Percentiles rank a stretch among this genome's conserved stretches.
These are phyloP conservation scores for Fragum fragum DNA, from an alignment of 2,888 invertebrate species.

Conservation along the genomic window DNA sequence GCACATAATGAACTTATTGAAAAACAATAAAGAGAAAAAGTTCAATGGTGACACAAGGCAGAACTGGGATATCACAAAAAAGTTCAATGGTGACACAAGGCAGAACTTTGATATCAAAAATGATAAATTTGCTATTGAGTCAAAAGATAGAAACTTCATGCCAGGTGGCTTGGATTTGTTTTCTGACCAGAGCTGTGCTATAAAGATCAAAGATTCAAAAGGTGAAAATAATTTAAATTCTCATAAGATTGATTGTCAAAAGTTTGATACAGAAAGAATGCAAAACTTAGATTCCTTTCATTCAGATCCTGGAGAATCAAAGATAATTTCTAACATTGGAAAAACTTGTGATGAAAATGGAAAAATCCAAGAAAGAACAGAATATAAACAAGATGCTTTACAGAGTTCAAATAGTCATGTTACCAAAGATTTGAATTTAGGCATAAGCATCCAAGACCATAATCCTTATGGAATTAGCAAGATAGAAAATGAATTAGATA, in stretches of 20 bases:
- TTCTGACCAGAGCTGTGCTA: no score
- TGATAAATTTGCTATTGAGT: neutral
- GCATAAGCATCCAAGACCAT: no score
- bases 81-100: neutral
- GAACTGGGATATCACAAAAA: no score
- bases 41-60: neutral
- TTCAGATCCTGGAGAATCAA: neutral
- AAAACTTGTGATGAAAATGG: neutral
- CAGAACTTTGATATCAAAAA: neutral
- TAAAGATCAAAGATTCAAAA: no score
- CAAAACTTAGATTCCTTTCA: no score
- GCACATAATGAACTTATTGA: slow-evolving; percentile 53
- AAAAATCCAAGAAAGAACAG: neutral
- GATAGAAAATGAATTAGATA: no score
- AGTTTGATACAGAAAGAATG: no score
- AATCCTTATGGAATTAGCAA: no score
- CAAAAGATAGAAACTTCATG: no score
- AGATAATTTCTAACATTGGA: neutral
- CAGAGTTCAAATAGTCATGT: neutral
- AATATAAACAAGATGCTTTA: neutral
- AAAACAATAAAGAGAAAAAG: slow-evolving; percentile 30
- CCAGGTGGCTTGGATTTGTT: no score
- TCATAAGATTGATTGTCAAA: neutral
- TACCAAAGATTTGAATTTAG: neutral
- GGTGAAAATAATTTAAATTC: neutral